These are phyloP conservation scores for Hedya salicella DNA, from an alignment of 2,888 invertebrate species.

Conservation along the genomic window DNA sequence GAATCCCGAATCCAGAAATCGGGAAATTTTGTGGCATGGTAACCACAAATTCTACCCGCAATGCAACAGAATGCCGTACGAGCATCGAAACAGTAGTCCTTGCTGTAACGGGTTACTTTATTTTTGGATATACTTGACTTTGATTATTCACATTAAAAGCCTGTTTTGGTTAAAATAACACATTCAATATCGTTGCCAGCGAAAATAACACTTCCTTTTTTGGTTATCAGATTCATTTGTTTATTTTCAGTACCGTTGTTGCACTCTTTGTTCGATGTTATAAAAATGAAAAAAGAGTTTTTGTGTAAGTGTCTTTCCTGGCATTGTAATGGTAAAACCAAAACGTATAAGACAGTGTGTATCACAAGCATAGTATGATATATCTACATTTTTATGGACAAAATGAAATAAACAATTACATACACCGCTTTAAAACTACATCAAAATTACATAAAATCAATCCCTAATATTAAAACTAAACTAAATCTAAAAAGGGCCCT, in stretches of 20 bases:
- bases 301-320: background rate
- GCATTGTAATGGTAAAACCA: background rate
- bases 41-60: background rate
- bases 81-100: too few species aligned
- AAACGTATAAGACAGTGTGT: too few species aligned
- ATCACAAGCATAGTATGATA: too few species aligned
- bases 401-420: too few species aligned
- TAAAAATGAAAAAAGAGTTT: background rate
- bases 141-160: background rate
- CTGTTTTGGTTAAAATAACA: constrained; percentile 17
- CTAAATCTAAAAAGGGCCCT: too few species aligned
- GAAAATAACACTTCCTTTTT: constrained; percentile 6
- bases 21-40: background rate
- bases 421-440: too few species aligned
- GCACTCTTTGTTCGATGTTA: background rate
- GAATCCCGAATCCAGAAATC: background rate
- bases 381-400: too few species aligned
- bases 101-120: background rate
- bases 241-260: constrained; percentile 21
- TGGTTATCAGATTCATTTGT: constrained; percentile 18
- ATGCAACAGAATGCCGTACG: constrained; percentile 12
- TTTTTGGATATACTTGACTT: constrained; percentile 9
- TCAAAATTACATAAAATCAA: too few species aligned
- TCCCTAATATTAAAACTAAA: too few species aligned
- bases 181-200: background rate